Conservation (phyloP, 2,797 vertebrate species). For the Enteromius thamalakanensis region DNA sequence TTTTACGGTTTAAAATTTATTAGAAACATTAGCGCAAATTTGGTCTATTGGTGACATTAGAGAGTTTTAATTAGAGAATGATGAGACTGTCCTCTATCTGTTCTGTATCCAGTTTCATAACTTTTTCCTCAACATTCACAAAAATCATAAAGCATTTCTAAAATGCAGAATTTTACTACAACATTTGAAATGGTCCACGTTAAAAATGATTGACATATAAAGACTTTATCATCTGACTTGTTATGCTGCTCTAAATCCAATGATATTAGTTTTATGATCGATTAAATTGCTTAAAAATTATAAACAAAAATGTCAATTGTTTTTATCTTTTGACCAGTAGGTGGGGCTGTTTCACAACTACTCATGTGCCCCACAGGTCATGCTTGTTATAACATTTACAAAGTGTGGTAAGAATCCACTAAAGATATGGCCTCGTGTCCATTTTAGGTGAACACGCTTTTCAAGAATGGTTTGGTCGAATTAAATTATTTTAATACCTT, state of each 20-base stretch:
- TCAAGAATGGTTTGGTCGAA: background rate
- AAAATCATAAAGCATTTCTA: no score
- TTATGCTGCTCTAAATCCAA: background rate
- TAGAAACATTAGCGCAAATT: background rate
- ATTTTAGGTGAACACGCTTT: background rate
- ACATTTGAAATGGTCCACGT: no score
- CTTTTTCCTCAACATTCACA: no score
- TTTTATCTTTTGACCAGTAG: background rate
- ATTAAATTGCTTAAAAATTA: background rate
- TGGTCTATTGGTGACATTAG: background rate
- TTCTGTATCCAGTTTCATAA: no score
- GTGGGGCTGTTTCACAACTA: background rate
- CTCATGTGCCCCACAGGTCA: no score
- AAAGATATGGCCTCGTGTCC: background rate
- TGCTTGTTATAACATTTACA: background rate
- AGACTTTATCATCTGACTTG: background rate
- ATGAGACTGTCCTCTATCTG: no score
- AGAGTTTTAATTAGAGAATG: no score
- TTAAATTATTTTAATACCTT: background rate
- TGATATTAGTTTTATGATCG: no score
- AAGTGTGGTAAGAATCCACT: background rate
- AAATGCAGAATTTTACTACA: background rate
- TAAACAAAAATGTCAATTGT: background rate
- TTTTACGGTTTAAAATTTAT: background rate
- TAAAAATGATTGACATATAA: no score